Base-by-base conservation (phyloP, 23 tunicate genomes). In the Oikopleura dioica region DNA sequence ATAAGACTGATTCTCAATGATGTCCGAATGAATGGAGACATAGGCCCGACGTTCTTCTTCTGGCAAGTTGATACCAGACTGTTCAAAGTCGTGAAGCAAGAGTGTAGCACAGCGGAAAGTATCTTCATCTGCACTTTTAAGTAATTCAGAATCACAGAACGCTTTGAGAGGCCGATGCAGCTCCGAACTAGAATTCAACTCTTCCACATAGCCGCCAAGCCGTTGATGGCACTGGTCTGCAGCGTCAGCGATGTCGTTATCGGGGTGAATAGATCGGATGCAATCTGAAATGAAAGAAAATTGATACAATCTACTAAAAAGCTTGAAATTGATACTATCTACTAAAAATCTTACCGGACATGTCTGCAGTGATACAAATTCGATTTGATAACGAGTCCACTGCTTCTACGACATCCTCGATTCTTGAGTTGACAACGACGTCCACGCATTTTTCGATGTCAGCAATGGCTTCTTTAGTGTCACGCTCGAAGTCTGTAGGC, bases 221-320 rank as follows among this genome's bases (percentile, higher is more conserved):
- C 77, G 59, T 2, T 84, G 78, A 80, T 91, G 92, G 9, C 92
- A 89, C 75, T 85, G 87, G 51, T 82, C 80, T 23, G 97, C 97
- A n/a, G 97, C 92, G 36, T 91, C 83, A 24, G 80, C 75, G 77
- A 59, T 84, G 35, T 36, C 80, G 0, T 68, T 1, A 36, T 91
- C 78, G 9, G 97, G 97, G 37, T 91, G 97, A 50, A 86, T 81
- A 78, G 82, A 76, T 5, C 97, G 84, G 16, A 44, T 16, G 16
- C 55, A 44, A 16, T 44, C 55, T 44, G 55, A 44, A n/a, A n/a
- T n/a, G n/a, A n/a, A n/a, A n/a, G n/a, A n/a, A n/a, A n/a, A n/a
- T n/a, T n/a, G n/a, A n/a, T n/a, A n/a, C n/a, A n/a, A n/a, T n/a
- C n/a, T n/a, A n/a, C n/a, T n/a, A n/a, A n/a, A n/a, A n/a, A n/a